These are phyloP conservation scores for Rhyacophila evoluta DNA, from an alignment of 2,888 invertebrate genomes.

Conservation along the genomic window DNA sequence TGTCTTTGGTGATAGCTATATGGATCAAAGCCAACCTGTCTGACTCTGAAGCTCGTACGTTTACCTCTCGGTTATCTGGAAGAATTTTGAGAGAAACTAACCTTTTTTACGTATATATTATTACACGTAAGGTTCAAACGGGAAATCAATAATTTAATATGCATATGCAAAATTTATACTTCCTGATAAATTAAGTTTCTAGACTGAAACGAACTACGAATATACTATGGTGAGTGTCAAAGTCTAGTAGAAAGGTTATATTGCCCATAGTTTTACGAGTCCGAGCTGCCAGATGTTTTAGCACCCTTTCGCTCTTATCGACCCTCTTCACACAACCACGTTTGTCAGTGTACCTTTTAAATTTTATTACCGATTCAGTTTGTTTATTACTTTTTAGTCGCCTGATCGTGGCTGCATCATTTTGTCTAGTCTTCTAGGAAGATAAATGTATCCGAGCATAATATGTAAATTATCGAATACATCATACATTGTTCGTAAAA, in stretches of 20 bases:
- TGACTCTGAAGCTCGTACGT: too few species aligned
- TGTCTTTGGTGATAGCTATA: too few species aligned
- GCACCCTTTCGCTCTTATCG: constrained; percentile 4
- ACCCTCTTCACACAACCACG: background rate
- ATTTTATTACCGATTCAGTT: constrained; percentile 16
- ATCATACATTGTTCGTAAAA: too few species aligned
- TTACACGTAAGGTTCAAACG: too few species aligned
- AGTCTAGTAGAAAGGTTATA: background rate
- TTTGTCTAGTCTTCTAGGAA: background rate
- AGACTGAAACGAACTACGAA: background rate
- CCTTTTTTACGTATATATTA: too few species aligned
- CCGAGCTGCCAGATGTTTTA: constrained; percentile 23
- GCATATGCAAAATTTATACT: too few species aligned
- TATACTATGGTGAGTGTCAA: background rate
- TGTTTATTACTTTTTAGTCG: background rate
- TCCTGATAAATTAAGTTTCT: background rate
- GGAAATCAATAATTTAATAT: too few species aligned
- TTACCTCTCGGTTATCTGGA: too few species aligned
- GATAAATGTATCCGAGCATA: too few species aligned
- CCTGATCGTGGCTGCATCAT: background rate
- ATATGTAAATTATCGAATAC: too few species aligned
- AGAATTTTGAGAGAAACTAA: too few species aligned
- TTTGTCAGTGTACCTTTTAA: background rate
- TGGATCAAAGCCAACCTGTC: too few species aligned
- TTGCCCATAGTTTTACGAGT: constrained; percentile 15